Evolutionary conservation across 2,888 invertebrate species (phyloP), one percentile per base, ranked within the genome.

Genomic region (Latrodectus hesperus): DNA sequence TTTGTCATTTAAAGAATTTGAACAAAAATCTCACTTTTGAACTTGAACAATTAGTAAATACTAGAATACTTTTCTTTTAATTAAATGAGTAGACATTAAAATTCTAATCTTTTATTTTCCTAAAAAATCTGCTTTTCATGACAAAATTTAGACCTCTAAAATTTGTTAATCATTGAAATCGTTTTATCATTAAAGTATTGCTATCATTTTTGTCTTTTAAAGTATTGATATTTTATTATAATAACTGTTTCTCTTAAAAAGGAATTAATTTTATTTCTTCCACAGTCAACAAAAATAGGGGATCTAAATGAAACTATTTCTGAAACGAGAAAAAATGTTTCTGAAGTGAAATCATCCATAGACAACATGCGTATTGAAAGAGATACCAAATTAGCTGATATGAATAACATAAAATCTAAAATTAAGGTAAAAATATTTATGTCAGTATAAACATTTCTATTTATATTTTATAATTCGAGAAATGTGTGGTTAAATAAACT

Each of bases 301-400:
- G 96, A 97, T 91, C 92, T 97, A 78, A 96, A 96, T 11, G 95
- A 95, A 90, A 96, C 96, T 91, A 96, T 97, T 90, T 95, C 95
- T 91, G 96, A 96, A 91, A 96, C 96, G 0, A 94, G 96, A 22
- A 95, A 96, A 9, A 96, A 96, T 3, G 98, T 99, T 0, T 96
- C 97, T 0, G 95, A 96, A 64, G 96, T 97, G 3, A 99, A 99
- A 92, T 95, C 96, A 0, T 96, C 97, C n/a, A 99, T 99, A 85
- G 99, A 99, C 92, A 96, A 96, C 0, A 99, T 99, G 99, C 91
- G 94, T 79, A 94, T 95, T 0, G 97, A 97, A n/a, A 94, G 99
- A 6, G 99, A 99, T 92, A 93, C 95, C 0, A 97, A 97, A 90
- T 95, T 99, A 94, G 94, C 95, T 6, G 97, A 97, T 90, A 96